A percentile compares a stretch with the other conserved stretches of the same genome.
phyloP scores from a whole-genome alignment of 2,797 vertebrate genomes.

The Craterocephalus amniculus region DNA sequence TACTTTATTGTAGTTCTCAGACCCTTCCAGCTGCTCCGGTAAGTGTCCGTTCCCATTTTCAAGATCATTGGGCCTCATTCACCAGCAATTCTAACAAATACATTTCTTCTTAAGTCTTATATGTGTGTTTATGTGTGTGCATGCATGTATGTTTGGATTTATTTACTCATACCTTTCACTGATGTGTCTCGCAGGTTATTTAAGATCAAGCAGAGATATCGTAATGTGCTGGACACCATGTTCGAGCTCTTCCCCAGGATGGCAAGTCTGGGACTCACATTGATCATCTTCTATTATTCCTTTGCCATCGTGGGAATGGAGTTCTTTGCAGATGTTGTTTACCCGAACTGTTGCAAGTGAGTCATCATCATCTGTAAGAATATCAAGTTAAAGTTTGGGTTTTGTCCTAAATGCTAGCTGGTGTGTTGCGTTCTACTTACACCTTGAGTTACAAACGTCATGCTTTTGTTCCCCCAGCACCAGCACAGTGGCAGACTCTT shows the following conservation, averaged over 20 bases:
- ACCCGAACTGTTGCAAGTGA: conserved; percentile 98
- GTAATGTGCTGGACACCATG: conserved; percentile 98
- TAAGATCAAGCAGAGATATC: conserved; percentile 95
- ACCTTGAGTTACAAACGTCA: not conserved
- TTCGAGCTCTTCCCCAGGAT: conserved; percentile 96
- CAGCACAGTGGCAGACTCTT: conserved; percentile 93
- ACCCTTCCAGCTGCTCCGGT: conserved; percentile 95
- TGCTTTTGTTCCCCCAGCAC: conserved; percentile 72
- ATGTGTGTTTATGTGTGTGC: too few relatives aligned
- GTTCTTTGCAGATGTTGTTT: conserved; percentile 92
- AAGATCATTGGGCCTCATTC: not conserved
- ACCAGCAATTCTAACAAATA: too few relatives aligned
- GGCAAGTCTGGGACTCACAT: conserved; percentile 96
- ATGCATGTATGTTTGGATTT: too few relatives aligned
- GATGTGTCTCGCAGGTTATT: conserved; percentile 85
- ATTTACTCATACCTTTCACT: too few relatives aligned
- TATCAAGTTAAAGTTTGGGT: not conserved
- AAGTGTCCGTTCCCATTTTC: conserved; percentile 20
- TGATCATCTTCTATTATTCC: conserved; percentile 98
- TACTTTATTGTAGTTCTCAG: conserved; percentile 97
- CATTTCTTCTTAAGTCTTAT: too few relatives aligned
- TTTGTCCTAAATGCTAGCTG: too few relatives aligned
- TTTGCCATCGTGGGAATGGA: conserved; percentile 99
- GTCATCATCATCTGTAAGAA: conserved; percentile 53
- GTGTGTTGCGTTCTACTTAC: not conserved